Percentiles rank a stretch among this genome's conserved stretches.
Conservation (phyloP, 1,140 invertebrate genomes). For the Piezodorus guildinii region DNA sequence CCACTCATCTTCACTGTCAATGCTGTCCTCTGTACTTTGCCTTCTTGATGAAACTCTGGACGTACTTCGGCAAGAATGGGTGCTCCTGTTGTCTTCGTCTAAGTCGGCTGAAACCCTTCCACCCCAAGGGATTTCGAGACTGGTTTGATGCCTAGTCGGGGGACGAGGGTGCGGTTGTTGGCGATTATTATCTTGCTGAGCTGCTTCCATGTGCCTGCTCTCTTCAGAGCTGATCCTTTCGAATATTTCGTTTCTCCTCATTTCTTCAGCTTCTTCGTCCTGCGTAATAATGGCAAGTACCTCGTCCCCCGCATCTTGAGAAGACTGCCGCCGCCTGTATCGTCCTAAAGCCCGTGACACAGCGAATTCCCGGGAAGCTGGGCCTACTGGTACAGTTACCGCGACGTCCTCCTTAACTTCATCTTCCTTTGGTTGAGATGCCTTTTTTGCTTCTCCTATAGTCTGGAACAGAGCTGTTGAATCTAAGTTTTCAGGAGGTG, state of each 20-base stretch:
- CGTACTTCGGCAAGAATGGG: conserved; percentile 72
- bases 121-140: conserved; percentile 60
- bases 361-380: conserved; percentile 66
- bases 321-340: conserved; percentile 57
- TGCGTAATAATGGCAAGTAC: conserved; percentile 24
- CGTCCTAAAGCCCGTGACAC: conserved; percentile 70
- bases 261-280: conserved; percentile 28
- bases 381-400: conserved; percentile 42
- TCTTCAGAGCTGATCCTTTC: conserved; percentile 28
- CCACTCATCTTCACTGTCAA: conserved; percentile 88
- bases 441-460: conserved; percentile 56
- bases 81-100: conserved; percentile 71
- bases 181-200: background rate
- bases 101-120: conserved; percentile 42
- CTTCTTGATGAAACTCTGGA: conserved; percentile 74
- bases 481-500: conserved; percentile 29
- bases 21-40: conserved; percentile 84
- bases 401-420: conserved; percentile 33
- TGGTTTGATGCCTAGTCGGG: conserved; percentile 57
- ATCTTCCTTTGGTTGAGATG: conserved; percentile 36
- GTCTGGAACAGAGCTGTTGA: conserved; percentile 54
- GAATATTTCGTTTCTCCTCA: conserved; percentile 29
- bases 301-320: conserved; percentile 31
- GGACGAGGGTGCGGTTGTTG: conserved; percentile 28
- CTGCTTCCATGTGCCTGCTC: conserved; percentile 19